Conservation (phyloP, 2,113 vertebrate genomes). For the Sinocyclocheilus rhinocerous region DNA sequence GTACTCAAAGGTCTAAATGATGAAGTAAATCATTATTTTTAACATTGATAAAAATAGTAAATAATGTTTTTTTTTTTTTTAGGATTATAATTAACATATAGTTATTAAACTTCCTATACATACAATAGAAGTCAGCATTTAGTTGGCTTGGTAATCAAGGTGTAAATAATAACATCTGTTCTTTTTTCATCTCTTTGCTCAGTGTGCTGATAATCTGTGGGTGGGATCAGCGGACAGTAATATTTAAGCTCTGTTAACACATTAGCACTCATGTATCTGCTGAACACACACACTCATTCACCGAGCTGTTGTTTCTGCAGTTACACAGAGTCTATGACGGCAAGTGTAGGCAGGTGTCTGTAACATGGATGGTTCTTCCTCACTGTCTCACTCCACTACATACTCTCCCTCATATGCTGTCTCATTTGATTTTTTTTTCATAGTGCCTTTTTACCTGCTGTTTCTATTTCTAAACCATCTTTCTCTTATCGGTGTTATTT, state of each 20-base stretch:
- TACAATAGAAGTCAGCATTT: not conserved
- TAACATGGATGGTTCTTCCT: not conserved
- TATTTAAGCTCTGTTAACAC: conserved; percentile 25
- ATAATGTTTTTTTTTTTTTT: not conserved
- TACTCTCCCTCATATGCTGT: not conserved
- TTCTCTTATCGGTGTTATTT: conserved; percentile 37
- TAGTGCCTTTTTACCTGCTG: not conserved
- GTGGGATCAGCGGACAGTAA: not conserved
- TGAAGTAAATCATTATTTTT: not conserved
- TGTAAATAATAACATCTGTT: conserved; percentile 5
- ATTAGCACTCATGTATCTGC: not conserved
- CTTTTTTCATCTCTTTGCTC: not conserved
- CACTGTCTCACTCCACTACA: not conserved
- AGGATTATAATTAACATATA: not conserved
- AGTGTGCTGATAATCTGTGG: not conserved
- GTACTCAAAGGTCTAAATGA: not conserved
- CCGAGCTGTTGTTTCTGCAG: conserved; percentile 10
- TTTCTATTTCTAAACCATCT: conserved; percentile 1
- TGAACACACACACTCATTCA: not conserved
- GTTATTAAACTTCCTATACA: not conserved
- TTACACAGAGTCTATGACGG: conserved; percentile 4
- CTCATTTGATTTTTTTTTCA: not conserved
- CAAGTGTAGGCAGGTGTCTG: conserved; percentile 15
- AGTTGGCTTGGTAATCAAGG: not conserved
- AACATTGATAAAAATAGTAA: not conserved